Evolutionary conservation across 2,797 vertebrate species (phyloP).

Genomic region (Xenopus petersii): DNA sequence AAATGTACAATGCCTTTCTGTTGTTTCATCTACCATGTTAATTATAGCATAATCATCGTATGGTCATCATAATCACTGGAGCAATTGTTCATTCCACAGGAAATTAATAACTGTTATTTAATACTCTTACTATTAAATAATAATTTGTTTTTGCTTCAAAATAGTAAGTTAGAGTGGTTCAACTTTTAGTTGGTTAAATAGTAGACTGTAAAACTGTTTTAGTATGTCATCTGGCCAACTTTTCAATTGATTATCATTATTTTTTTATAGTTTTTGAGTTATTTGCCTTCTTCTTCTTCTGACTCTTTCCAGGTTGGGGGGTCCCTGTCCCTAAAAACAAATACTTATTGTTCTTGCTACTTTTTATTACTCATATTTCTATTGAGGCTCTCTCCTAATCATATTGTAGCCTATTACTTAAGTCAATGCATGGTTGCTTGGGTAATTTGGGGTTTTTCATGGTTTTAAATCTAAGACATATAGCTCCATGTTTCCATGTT

Average conservation of each 20-base stretch:
- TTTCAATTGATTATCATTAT: too few species aligned
- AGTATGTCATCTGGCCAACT: too few species aligned
- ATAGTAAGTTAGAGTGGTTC: background rate
- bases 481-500: background rate
- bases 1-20: constrained; percentile 19
- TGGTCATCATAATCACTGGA: background rate
- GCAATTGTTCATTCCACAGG: background rate
- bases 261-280: too few species aligned
- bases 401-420: too few species aligned
- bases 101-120: background rate
- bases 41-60: constrained; percentile 18
- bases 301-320: too few species aligned
- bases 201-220: background rate
- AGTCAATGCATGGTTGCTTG: too few species aligned
- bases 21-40: constrained; percentile 5
- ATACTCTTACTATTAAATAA: background rate
- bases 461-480: background rate
- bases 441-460: background rate
- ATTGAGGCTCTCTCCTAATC: too few species aligned
- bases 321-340: too few species aligned
- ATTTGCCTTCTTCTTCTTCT: too few species aligned
- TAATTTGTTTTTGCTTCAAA: too few species aligned
- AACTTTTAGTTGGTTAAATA: background rate
- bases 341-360: too few species aligned
- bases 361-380: too few species aligned